Conservation (phyloP, 2,888 invertebrate genomes). For the Netelia fuscicornis region DNA sequence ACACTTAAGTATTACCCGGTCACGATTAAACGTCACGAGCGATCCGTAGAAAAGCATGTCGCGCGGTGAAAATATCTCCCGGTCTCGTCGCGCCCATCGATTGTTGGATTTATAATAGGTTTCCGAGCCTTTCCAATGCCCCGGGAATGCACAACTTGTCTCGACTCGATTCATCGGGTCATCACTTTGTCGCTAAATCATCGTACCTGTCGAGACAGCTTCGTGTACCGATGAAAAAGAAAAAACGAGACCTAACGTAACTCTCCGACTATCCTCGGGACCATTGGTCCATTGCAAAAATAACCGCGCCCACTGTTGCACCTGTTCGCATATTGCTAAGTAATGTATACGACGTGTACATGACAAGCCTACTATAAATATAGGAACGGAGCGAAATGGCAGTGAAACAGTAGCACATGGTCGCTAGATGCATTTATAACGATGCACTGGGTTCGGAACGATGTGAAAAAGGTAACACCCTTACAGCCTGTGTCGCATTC, state of each 20-base stretch:
- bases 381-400: background rate
- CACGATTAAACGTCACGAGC: conserved; percentile 54
- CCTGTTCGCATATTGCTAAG: conserved; percentile 8
- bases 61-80: conserved; percentile 28
- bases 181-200: conserved; percentile 40
- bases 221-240: conserved; percentile 34
- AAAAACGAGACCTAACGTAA: conserved; percentile 38
- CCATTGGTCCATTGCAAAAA: background rate
- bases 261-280: background rate
- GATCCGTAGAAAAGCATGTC: conserved; percentile 27
- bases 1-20: conserved; percentile 11
- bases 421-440: background rate
- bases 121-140: conserved; percentile 47
- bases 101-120: conserved; percentile 46
- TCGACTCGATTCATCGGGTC: background rate
- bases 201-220: conserved; percentile 32
- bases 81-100: conserved; percentile 38
- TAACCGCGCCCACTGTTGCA: conserved; percentile 16
- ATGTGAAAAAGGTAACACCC: background rate
- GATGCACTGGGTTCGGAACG: background rate
- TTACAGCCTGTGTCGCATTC: conserved; percentile 18
- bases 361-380: background rate
- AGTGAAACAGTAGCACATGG: background rate
- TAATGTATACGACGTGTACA: background rate
- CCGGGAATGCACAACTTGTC: conserved; percentile 31